Base-by-base conservation (phyloP, 1,140 invertebrate species). In the Sarcophaga peregrina region DNA sequence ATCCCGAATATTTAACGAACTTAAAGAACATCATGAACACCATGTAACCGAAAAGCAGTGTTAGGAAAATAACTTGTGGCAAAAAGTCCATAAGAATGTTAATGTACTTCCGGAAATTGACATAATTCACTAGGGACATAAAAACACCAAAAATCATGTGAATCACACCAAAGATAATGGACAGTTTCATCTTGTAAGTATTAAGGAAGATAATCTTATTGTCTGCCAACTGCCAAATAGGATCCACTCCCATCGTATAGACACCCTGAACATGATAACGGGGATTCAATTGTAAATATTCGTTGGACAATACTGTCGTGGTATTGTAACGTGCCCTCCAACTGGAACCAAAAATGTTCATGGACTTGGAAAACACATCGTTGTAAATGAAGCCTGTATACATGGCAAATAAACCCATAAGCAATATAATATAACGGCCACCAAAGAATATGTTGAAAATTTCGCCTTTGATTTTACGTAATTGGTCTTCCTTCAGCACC, bases 131-230 rank as follows among this genome's bases (percentile, higher is more conserved):
- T 48, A 98, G 93, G 86, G 96, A 96, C 86, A 99, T 93, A 85
- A 93, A 92, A 5, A 99, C 95, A 54, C 98, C 98, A 90, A 99
- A 99, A 73, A 97, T 93, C 98, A 99, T 99, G 90, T 99, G 98
- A 81, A 94, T 86, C 0, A 99, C 97, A 25, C 98, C 98, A 87
- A 99, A 94, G 83, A 99, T 97, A 82, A 99, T 97, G 13, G 98
- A 99, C 48, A 98, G 91, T 90, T 99, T 99, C 98, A 99, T 99
- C 92, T 99, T 99, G 91, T 96, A 98, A 0, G 97, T 98, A 91
- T 99, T 99, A 37, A 97, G 91, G 91, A 98, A 99, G 72, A 97
- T 95, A 85, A 99, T 98, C 80, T 99, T 99, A 91, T 99, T 99
- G 81, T 94, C 93, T 11, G 98, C 94, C 80, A 97, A 85, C 91